A percentile compares a stretch with the other conserved stretches of the same genome.
Evolutionary conservation across 2,113 vertebrate genomes (phyloP).

Genomic region (Protobothrops mucrosquamatus): DNA sequence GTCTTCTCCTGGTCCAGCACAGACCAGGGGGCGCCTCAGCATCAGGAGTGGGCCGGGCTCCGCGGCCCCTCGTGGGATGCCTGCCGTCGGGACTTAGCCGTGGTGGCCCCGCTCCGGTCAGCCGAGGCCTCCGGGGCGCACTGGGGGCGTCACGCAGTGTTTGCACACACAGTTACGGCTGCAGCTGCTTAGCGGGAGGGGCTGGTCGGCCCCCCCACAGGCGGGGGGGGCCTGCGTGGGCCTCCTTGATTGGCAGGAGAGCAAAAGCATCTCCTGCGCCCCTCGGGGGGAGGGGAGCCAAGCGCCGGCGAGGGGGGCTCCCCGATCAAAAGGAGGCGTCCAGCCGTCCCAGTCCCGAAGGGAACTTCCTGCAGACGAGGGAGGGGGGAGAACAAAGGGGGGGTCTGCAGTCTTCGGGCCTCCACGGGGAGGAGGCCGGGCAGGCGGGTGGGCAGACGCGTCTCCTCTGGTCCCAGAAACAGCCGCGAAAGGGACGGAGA

Average conservation of each 20-base stretch:
- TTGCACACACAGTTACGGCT: conserved; percentile 59
- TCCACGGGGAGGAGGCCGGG: conserved; percentile 33
- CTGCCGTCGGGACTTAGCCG: conserved; percentile 60
- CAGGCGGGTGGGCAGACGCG: conserved; percentile 8
- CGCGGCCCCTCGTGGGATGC: conserved; percentile 37
- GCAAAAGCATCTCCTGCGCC: conserved; percentile 29
- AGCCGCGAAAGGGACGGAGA: conserved; percentile 55
- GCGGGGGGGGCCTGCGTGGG: not conserved
- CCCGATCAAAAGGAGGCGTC: conserved; percentile 42
- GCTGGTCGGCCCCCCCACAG: conserved; percentile 24
- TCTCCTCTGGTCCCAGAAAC: conserved; percentile 45
- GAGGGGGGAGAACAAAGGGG: not conserved
- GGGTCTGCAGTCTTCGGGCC: conserved; percentile 45
- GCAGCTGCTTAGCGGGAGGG: conserved; percentile 53
- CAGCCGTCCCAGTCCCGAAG: conserved; percentile 56
- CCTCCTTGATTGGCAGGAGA: not conserved
- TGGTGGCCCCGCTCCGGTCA: conserved; percentile 38
- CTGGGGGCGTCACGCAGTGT: conserved; percentile 50
- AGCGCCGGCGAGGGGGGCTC: not conserved
- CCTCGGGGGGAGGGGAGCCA: rapidly evolving
- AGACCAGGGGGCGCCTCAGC: not conserved
- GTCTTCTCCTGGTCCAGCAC: no score
- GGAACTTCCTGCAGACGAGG: conserved; percentile 45
- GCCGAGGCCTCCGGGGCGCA: not conserved
- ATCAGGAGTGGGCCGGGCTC: conserved; percentile 2